Evolutionary conservation across 2,113 vertebrate genomes (phyloP).

Genomic region (Gobio gobio): DNA sequence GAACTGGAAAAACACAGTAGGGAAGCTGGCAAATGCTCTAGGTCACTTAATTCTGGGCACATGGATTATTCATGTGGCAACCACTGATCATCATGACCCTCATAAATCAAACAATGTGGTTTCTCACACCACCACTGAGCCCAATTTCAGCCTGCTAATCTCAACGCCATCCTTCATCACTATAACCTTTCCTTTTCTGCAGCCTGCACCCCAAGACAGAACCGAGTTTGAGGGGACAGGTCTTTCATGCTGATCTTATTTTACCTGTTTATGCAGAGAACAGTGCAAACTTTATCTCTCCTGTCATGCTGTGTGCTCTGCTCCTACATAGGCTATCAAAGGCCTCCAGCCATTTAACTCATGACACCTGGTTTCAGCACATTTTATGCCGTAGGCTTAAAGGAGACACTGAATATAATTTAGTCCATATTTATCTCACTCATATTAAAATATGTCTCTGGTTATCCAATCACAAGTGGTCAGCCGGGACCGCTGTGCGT

Average conservation of each 20-base stretch:
- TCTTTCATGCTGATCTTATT: slow-evolving; percentile 49
- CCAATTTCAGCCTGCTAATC: slow-evolving; percentile 76
- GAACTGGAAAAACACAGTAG: slow-evolving; percentile 52
- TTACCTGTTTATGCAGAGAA: slow-evolving; percentile 34
- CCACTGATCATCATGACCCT: slow-evolving; percentile 75
- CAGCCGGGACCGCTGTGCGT: background rate
- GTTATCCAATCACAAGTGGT: background rate
- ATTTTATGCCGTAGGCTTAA: background rate
- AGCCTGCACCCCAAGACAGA: slow-evolving; percentile 65
- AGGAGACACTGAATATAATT: slow-evolving; percentile 1
- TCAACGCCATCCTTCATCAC: slow-evolving; percentile 77
- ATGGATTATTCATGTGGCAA: slow-evolving; percentile 81
- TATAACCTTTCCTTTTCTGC: slow-evolving; percentile 78
- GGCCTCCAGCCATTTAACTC: background rate
- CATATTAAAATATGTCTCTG: background rate
- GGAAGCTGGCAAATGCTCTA: slow-evolving; percentile 70
- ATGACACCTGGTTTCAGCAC: slow-evolving; percentile 7
- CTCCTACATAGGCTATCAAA: slow-evolving; percentile 15
- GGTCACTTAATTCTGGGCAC: slow-evolving; percentile 76
- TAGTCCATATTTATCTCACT: slow-evolving; percentile 7
- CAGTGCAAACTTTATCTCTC: slow-evolving; percentile 3
- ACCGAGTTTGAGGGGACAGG: slow-evolving; percentile 58
- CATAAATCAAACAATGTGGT: slow-evolving; percentile 79
- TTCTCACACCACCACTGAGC: slow-evolving; percentile 60
- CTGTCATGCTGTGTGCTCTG: slow-evolving; percentile 20